phyloP scores from a whole-genome alignment of 2,113 vertebrate genomes.

The Panthera tigris region DNA sequence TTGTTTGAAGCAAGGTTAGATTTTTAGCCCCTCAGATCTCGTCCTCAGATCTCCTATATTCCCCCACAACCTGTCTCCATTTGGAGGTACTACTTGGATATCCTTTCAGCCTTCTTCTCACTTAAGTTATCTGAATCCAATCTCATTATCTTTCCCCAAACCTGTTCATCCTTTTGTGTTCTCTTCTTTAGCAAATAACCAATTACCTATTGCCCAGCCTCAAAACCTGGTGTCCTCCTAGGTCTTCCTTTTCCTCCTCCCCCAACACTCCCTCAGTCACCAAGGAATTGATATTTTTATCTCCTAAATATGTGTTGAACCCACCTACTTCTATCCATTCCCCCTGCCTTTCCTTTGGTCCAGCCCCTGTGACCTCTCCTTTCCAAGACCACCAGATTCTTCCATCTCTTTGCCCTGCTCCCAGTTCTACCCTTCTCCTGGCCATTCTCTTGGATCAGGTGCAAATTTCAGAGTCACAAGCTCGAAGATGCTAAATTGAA shows the following conservation, averaged over 20 bases:
- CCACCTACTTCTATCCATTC: not conserved
- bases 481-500: not conserved
- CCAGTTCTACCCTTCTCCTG: not conserved
- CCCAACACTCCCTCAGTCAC: not conserved
- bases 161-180: not conserved
- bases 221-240: not conserved
- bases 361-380: not conserved
- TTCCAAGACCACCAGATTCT: not conserved
- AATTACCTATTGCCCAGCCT: not conserved
- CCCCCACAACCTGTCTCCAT: not conserved
- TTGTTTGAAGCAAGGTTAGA: not conserved
- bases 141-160: not conserved
- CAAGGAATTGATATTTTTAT: not conserved
- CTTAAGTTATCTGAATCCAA: not conserved
- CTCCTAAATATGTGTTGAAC: not conserved
- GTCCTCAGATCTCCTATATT: not conserved
- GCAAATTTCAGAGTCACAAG: slow-evolving; percentile 12
- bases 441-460: not conserved
- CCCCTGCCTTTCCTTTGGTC: not conserved
- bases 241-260: not conserved
- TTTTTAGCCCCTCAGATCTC: not conserved
- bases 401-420: not conserved
- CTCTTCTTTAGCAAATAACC: not conserved
- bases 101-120: not conserved
- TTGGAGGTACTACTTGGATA: not conserved